phyloP scores from a whole-genome alignment of 2,888 invertebrate genomes.

The Leucozona laternaria region DNA sequence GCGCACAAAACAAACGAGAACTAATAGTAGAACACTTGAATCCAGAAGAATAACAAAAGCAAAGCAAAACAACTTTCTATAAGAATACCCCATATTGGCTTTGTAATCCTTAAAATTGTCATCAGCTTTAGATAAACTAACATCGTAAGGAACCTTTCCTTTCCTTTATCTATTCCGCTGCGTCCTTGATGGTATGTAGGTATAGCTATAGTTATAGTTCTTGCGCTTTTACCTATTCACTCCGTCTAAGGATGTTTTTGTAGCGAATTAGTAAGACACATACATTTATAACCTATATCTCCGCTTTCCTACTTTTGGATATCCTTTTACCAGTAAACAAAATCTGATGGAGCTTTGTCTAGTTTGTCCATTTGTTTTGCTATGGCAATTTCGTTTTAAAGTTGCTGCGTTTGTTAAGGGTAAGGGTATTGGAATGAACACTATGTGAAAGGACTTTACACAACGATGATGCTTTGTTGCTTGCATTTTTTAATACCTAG shows the following conservation, averaged over 20 bases:
- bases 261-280: conserved; percentile 49
- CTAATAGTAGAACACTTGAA: conserved; percentile 47
- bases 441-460: conserved; percentile 10
- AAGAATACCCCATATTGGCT: conserved; percentile 61
- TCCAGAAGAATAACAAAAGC: conserved; percentile 42
- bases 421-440: too few species aligned
- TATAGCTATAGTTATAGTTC: background rate
- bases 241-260: conserved; percentile 52
- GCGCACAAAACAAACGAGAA: conserved; percentile 59
- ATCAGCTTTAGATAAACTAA: conserved; percentile 72
- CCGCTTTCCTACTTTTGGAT: background rate
- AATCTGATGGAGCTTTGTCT: conserved; percentile 48
- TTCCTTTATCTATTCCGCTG: background rate
- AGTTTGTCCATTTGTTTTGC: conserved; percentile 15
- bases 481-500: conserved; percentile 65
- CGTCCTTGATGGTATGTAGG: background rate
- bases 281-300: background rate
- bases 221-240: conserved; percentile 8
- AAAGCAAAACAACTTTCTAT: conserved; percentile 51
- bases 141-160: conserved; percentile 3
- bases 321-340: conserved; percentile 52
- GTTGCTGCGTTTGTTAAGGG: background rate
- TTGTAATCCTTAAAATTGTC: conserved; percentile 72
- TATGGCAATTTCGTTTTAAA: conserved; percentile 36
- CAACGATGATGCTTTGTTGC: conserved; percentile 49